phyloP scores from a whole-genome alignment of 2,888 invertebrate genomes.

The Heteropelma amictum region DNA sequence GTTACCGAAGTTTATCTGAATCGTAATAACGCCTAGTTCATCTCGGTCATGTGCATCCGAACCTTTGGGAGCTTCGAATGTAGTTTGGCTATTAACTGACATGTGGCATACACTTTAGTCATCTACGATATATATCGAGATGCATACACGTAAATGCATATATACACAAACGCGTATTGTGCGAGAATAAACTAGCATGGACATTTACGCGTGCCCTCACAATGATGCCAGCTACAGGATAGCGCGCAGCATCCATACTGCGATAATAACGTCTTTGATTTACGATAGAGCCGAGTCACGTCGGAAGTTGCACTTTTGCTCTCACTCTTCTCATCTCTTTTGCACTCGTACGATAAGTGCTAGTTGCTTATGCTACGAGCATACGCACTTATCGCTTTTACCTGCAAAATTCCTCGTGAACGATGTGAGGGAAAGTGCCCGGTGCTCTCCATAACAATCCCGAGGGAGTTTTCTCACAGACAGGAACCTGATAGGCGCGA shows the following conservation, averaged over 20 bases:
- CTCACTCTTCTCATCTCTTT: background rate
- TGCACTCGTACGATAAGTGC: background rate
- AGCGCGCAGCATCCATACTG: slow-evolving; percentile 29
- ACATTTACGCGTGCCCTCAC: slow-evolving; percentile 47
- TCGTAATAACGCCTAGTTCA: slow-evolving; percentile 6
- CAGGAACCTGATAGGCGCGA: background rate
- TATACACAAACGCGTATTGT: background rate
- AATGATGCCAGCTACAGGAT: slow-evolving; percentile 42
- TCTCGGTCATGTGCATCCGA: background rate
- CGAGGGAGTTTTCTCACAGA: background rate
- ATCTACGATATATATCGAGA: background rate
- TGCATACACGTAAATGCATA: background rate
- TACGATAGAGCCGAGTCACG: slow-evolving; percentile 65
- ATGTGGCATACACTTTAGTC: background rate
- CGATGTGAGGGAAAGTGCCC: slow-evolving; percentile 1
- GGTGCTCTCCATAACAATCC: background rate
- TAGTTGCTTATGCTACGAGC: slow-evolving; percentile 4
- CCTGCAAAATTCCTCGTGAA: slow-evolving; percentile 23
- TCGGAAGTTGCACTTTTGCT: slow-evolving; percentile 49
- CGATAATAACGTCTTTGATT: slow-evolving; percentile 71
- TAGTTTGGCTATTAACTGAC: slow-evolving; percentile 11
- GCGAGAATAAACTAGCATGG: slow-evolving; percentile 23
- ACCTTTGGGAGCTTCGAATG: background rate
- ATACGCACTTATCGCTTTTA: slow-evolving; percentile 27
- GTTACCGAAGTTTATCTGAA: slow-evolving; percentile 3